phyloP scores from a whole-genome alignment of 92 coral and sea anemone species.

The Nematostella vectensis region DNA sequence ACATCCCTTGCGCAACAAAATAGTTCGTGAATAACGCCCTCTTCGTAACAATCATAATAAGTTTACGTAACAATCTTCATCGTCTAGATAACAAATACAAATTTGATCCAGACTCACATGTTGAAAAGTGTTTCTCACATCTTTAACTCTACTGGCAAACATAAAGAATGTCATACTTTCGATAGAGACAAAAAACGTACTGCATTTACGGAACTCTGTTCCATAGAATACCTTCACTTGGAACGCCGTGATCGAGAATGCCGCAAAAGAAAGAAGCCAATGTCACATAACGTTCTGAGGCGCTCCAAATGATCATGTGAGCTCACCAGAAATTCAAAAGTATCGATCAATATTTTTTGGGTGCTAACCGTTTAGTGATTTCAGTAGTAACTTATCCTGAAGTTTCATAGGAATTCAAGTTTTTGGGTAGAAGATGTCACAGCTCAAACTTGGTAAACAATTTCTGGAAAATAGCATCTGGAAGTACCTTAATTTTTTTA shows the following conservation, averaged over 20 bases:
- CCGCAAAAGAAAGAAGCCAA: not conserved
- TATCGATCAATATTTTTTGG: constrained; percentile 7
- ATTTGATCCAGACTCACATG: not conserved
- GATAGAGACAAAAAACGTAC: not conserved
- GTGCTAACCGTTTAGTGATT: constrained; percentile 8
- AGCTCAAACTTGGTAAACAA: no score
- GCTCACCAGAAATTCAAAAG: not conserved
- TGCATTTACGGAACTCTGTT: not conserved
- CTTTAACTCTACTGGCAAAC: not conserved
- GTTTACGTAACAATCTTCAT: not conserved
- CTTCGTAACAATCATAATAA: no score
- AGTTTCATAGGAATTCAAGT: no score
- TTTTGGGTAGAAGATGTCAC: no score
- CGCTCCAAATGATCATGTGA: not conserved
- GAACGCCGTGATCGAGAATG: not conserved
- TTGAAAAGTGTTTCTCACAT: not conserved
- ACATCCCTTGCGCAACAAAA: not conserved
- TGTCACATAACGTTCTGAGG: not conserved
- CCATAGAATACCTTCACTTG: not conserved
- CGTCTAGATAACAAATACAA: not conserved
- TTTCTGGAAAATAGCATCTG: no score
- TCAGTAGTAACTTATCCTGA: constrained; percentile 2
- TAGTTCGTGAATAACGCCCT: not conserved
- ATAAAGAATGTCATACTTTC: not conserved
- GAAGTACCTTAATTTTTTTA: no score